phyloP scores from a whole-genome alignment of 2,797 vertebrate species.

The Jordanella pulchra region DNA sequence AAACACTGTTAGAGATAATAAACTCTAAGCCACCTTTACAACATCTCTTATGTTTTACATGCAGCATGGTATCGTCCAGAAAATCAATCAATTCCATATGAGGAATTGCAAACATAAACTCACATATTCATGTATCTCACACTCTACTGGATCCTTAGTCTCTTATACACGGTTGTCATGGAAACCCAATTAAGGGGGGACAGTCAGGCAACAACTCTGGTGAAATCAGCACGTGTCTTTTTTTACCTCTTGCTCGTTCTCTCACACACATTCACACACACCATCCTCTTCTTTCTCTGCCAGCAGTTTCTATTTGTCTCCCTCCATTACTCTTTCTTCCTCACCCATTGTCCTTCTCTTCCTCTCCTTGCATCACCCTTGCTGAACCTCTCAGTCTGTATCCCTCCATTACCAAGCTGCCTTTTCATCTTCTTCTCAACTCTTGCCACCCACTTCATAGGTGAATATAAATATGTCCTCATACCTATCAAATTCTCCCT shows the following conservation, averaged over 20 bases:
- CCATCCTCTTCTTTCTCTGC: conserved; percentile 59
- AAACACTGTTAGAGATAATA: conserved; percentile 33
- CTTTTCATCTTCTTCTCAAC: conserved; percentile 66
- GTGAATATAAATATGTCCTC: conserved; percentile 70
- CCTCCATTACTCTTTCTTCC: conserved; percentile 68
- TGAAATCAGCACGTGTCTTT: conserved; percentile 75
- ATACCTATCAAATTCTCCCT: conserved; percentile 50
- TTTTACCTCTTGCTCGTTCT: conserved; percentile 50
- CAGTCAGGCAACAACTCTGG: conserved; percentile 77
- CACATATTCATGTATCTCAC: conserved; percentile 57
- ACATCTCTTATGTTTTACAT: conserved; percentile 42
- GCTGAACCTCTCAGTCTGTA: conserved; percentile 53
- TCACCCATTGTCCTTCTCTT: conserved; percentile 64
- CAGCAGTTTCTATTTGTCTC: conserved; percentile 70
- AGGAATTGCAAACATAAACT: conserved; percentile 40
- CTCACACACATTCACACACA: conserved; percentile 46
- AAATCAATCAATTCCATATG: conserved; percentile 62
- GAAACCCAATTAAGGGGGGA: conserved; percentile 85
- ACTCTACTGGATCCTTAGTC: conserved; percentile 70
- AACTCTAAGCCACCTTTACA: conserved; percentile 28
- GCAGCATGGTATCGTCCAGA: conserved; percentile 50
- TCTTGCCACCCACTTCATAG: conserved; percentile 49
- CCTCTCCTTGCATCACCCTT: conserved; percentile 68
- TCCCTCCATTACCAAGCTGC: conserved; percentile 61
- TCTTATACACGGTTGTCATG: conserved; percentile 83